Percentiles rank a stretch among this genome's conserved stretches.
Conservation (phyloP, 1,140 invertebrate species). For the Phymastichus coffea region DNA sequence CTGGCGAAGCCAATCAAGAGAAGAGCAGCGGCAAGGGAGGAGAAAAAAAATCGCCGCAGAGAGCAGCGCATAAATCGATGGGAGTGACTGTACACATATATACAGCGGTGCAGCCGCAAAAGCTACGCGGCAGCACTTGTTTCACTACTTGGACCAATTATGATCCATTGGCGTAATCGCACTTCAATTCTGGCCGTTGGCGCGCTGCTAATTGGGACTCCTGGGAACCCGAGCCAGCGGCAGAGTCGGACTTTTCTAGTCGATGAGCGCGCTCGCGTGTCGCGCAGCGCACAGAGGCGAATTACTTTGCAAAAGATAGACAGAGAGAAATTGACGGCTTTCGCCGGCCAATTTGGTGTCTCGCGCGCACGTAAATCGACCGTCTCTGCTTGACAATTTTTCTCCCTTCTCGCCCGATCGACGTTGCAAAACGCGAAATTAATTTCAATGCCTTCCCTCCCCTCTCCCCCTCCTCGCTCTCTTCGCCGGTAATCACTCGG, state of each 20-base stretch:
- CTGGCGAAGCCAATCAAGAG: no score
- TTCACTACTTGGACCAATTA: conserved; percentile 38
- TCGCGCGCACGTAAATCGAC: neutral
- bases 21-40: neutral
- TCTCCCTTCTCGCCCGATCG: neutral
- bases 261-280: conserved; percentile 7
- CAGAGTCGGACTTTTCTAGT: conserved; percentile 18
- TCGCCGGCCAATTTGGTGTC: conserved; percentile 9
- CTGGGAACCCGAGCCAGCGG: conserved; percentile 19
- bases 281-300: neutral
- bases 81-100: neutral
- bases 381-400: neutral
- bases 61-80: neutral
- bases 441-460: neutral
- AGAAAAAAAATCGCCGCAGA: neutral
- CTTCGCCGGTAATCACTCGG: neutral
- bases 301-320: conserved; percentile 27
- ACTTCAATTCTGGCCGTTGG: conserved; percentile 26
- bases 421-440: no score
- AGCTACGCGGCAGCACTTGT: no score
- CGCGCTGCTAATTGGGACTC: conserved; percentile 32
- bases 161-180: conserved; percentile 23
- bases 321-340: conserved; percentile 24
- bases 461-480: neutral
- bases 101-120: no score